phyloP scores from a whole-genome alignment of 1,140 invertebrate species.

The Papilio xuthus region DNA sequence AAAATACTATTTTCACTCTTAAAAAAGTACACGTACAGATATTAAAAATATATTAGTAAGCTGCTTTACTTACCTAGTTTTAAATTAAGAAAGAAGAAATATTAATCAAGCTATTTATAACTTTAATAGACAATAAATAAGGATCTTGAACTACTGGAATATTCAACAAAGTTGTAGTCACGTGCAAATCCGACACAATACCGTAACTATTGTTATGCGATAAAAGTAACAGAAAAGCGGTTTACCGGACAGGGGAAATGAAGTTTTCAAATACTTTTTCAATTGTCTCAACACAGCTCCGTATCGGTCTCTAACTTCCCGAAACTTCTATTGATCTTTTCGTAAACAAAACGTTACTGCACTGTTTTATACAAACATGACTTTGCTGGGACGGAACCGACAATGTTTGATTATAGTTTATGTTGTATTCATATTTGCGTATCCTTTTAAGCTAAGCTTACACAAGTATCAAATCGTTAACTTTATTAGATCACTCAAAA shows the following conservation, averaged over 20 bases:
- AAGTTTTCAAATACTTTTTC: conserved; percentile 18
- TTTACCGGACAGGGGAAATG: conserved; percentile 5
- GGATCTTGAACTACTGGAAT: neutral
- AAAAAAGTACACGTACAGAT: no score
- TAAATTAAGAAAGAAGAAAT: no score
- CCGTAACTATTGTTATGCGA: conserved; percentile 15
- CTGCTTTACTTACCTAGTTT: no score
- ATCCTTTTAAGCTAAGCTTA: neutral
- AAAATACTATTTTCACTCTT: no score
- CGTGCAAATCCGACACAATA: neutral
- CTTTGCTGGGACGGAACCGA: neutral
- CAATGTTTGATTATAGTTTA: neutral
- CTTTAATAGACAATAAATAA: neutral
- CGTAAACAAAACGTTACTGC: neutral
- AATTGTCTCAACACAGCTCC: conserved; percentile 10
- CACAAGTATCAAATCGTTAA: neutral
- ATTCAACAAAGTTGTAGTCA: neutral
- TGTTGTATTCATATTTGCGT: neutral
- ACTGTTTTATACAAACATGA: neutral
- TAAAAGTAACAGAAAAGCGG: conserved; percentile 20
- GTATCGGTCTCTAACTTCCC: neutral
- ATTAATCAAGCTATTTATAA: no score
- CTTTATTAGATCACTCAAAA: neutral
- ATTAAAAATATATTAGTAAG: no score
- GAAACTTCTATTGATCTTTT: conserved; percentile 19